Conservation (phyloP, 2,797 vertebrate species). For the Galaxias olidus region DNA sequence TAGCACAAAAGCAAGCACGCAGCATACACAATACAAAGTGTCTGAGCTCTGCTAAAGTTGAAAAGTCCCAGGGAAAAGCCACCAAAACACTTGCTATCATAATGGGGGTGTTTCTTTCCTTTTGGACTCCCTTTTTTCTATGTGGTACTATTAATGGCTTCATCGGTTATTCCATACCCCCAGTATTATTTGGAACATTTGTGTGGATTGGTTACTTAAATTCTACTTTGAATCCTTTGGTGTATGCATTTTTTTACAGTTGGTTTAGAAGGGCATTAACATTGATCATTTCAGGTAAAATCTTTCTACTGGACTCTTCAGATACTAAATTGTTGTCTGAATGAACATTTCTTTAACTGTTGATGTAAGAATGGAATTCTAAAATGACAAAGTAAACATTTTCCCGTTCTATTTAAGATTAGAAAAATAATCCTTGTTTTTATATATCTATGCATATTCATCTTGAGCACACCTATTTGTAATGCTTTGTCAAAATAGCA, state of each 20-base stretch:
- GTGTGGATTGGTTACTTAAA: slow-evolving; percentile 44
- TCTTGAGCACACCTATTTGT: too few relatives aligned
- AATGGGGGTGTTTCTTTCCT: slow-evolving; percentile 77
- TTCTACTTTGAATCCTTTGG: slow-evolving; percentile 40
- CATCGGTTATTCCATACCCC: slow-evolving; percentile 30
- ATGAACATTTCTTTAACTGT: too few relatives aligned
- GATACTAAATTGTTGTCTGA: background rate
- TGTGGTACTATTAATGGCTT: slow-evolving; percentile 32
- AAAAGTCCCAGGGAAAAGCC: slow-evolving; percentile 76
- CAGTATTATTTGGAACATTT: slow-evolving; percentile 28
- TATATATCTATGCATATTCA: too few relatives aligned
- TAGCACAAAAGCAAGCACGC: slow-evolving; percentile 78
- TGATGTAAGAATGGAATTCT: too few relatives aligned
- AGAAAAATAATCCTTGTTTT: too few relatives aligned
- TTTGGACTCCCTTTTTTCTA: slow-evolving; percentile 41
- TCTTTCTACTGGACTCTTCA: slow-evolving; percentile 7
- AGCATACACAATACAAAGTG: slow-evolving; percentile 65
- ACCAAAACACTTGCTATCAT: slow-evolving; percentile 80
- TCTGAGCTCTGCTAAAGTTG: slow-evolving; percentile 36
- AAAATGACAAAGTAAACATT: too few relatives aligned
- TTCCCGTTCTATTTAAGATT: too few relatives aligned
- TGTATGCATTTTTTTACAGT: slow-evolving; percentile 46
- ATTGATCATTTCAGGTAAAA: slow-evolving; percentile 29
- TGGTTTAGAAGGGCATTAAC: slow-evolving; percentile 46
- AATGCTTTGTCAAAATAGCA: too few relatives aligned